Evolutionary conservation across 1,140 invertebrate genomes (phyloP), one percentile per base, ranked within the genome.

Genomic region (Camponotus vicinus): DNA sequence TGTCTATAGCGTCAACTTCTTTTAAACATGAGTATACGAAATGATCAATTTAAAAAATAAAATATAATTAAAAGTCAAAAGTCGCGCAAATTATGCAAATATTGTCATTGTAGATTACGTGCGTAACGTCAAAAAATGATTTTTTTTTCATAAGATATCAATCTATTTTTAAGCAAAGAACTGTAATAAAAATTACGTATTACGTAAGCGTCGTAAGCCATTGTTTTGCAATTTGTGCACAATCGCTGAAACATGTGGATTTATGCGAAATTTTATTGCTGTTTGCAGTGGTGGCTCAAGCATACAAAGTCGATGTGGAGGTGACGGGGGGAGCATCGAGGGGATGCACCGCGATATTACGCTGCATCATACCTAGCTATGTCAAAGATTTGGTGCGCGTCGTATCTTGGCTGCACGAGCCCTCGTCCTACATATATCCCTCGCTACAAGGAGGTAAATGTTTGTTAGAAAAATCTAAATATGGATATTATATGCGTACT

Each of bases 331-430:
- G 94, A 45, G 97, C 97, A 21, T 96, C 97, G 64, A 96, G 97
- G 90, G 97, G 97, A 75, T 98, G 97, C 94, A 98, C 98, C 8
- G 98, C 98, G 52, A 96, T 98, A 73, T 96, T 98, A 82, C 96
- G 97, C 92, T 98, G 98, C 95, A 96, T 97, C 88, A 97, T 98
- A 89, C 98, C 98, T 73, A 97, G 96, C 91, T 97, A 97, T 93
- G 97, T 98, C 88, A 97, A 97, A 93, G 97, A 98, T 93, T 96
- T 98, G 93, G 97, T 98, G 75, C 96, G 97, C 92, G 97, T 98
- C 40, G 97, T 98, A 61, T 97, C 97, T 37, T 98, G 98, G 98
- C 96, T 97, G 87, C 97, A 97, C 94, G 98, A 98, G 92, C 96
- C 97, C 40, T 96, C 96, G 61, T 97, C 97, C 93, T 97, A 97